These are phyloP conservation scores for Globia sparganii DNA, from an alignment of 2,888 invertebrate genomes.

Conservation along the genomic window DNA sequence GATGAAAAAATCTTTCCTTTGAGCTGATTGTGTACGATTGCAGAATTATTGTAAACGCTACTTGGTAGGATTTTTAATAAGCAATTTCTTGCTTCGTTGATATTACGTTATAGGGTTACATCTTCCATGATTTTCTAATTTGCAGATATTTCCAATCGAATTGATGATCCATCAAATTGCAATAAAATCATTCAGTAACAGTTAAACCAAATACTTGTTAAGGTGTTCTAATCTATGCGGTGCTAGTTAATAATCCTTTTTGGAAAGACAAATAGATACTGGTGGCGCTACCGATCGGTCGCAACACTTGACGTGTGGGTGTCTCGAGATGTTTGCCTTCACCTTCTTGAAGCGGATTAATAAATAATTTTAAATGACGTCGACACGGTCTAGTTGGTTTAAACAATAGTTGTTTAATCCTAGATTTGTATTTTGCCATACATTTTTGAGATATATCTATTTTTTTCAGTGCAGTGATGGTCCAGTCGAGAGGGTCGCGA, in stretches of 20 bases:
- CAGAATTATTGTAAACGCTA: conserved; percentile 57
- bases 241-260: conserved; percentile 11
- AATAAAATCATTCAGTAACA: background rate
- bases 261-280: background rate
- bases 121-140: conserved; percentile 34
- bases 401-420: conserved; percentile 18
- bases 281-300: conserved; percentile 36
- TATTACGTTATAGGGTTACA: conserved; percentile 36
- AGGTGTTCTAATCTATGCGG: background rate
- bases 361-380: conserved; percentile 23
- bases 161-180: no score
- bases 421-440: background rate
- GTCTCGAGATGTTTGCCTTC: conserved; percentile 43
- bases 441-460: background rate
- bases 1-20: conserved; percentile 82
- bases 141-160: conserved; percentile 3
- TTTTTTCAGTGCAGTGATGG: no score
- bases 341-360: conserved; percentile 28
- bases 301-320: conserved; percentile 29
- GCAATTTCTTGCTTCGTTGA: conserved; percentile 56
- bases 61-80: conserved; percentile 70
- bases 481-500: no score
- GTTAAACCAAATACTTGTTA: background rate
- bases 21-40: conserved; percentile 53
- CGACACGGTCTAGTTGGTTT: conserved; percentile 22